phyloP scores from a whole-genome alignment of 2,113 vertebrate species.

The Xiphias gladius region DNA sequence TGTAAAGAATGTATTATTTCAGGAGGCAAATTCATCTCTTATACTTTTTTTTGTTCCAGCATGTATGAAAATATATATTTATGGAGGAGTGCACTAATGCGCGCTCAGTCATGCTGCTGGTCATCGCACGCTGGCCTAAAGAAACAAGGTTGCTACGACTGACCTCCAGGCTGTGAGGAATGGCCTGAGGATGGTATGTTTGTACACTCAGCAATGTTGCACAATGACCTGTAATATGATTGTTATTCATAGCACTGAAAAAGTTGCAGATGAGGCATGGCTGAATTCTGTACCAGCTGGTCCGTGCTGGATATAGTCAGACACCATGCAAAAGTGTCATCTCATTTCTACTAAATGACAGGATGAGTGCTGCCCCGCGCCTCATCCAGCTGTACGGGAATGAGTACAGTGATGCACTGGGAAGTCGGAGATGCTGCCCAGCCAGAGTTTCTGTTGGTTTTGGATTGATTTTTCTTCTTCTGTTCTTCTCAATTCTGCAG shows the following conservation, averaged over 20 bases:
- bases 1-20: neutral
- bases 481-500: constrained; percentile 17
- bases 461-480: neutral
- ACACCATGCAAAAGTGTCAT: constrained; percentile 76
- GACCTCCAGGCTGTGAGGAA: constrained; percentile 72
- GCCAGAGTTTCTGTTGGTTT: neutral
- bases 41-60: constrained; percentile 12
- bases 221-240: neutral
- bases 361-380: constrained; percentile 3
- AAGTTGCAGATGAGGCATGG: constrained; percentile 59
- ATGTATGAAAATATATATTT: neutral
- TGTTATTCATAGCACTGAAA: neutral
- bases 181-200: constrained; percentile 87
- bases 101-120: neutral
- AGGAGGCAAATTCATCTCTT: neutral
- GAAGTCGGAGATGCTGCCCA: neutral
- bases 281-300: constrained; percentile 77
- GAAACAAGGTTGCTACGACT: neutral
- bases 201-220: neutral
- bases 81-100: neutral
- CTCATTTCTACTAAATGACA: constrained; percentile 48
- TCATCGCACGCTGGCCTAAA: neutral
- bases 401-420: constrained; percentile 53
- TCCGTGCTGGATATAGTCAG: constrained; percentile 77
- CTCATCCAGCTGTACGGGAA: constrained; percentile 36